phyloP scores from a whole-genome alignment of 2,888 invertebrate genomes.

The Calliopum simillimum region DNA sequence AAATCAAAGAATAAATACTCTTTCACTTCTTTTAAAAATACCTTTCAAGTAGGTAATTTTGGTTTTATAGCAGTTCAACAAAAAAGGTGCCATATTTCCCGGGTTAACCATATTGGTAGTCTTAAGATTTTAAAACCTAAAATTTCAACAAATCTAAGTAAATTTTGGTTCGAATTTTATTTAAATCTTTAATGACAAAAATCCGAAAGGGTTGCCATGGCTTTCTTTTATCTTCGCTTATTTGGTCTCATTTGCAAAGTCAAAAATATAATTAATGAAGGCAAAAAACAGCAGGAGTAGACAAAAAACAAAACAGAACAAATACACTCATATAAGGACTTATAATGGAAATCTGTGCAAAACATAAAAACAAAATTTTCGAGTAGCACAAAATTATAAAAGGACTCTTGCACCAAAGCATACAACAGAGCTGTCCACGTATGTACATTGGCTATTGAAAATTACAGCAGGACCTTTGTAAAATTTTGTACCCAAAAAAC shows the following conservation, averaged over 20 bases:
- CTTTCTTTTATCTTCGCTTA: no score
- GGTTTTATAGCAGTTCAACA: no score
- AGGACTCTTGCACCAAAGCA: constrained; percentile 31
- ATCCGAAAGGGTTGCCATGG: no score
- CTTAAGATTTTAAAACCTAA: no score
- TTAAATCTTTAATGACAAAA: no score
- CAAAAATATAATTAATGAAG: constrained; percentile 32
- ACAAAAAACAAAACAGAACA: constrained; percentile 5
- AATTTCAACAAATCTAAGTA: no score
- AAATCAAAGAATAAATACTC: no score
- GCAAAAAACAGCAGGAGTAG: not conserved
- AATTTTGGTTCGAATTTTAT: no score
- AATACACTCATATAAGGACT: constrained; percentile 30
- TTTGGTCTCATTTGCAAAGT: not conserved
- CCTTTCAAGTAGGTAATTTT: no score
- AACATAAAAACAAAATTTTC: constrained; percentile 1
- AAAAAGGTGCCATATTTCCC: no score
- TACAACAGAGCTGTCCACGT: constrained; percentile 8
- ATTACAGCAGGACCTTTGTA: constrained; percentile 12
- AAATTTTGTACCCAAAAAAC: not conserved
- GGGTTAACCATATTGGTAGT: no score
- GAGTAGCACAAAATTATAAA: constrained; percentile 39
- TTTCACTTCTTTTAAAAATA: no score
- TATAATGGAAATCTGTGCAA: constrained; percentile 41
- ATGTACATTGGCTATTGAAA: constrained; percentile 29